A percentile compares a stretch with the other conserved stretches of the same genome.
phyloP scores from a whole-genome alignment of 2,888 invertebrate species.

The Drosophila neonasuta region DNA sequence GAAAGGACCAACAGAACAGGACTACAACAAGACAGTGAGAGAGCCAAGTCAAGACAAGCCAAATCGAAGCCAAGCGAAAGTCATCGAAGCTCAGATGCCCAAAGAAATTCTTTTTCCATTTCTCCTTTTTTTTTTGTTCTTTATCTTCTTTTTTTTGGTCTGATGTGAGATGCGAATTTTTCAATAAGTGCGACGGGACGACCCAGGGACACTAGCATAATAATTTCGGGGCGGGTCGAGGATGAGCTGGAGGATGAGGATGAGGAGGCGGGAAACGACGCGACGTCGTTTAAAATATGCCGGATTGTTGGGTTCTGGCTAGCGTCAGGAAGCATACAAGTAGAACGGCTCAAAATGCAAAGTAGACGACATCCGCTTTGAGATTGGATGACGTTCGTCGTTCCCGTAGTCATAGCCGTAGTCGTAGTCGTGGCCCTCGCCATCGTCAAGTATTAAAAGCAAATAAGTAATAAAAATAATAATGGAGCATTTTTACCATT shows the following conservation, averaged over 20 bases:
- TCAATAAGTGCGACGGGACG: slow-evolving; percentile 71
- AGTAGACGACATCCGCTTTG: slow-evolving; percentile 78
- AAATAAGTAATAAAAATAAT: slow-evolving; percentile 78
- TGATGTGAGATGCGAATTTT: slow-evolving; percentile 70
- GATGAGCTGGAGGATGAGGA: slow-evolving; percentile 7
- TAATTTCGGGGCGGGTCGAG: slow-evolving; percentile 53
- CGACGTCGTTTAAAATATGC: slow-evolving; percentile 75
- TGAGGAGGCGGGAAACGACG: slow-evolving; percentile 17
- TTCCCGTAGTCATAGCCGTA: slow-evolving; percentile 14
- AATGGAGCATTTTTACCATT: slow-evolving; percentile 78
- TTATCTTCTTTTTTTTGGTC: slow-evolving; percentile 17
- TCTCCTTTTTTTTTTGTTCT: slow-evolving; percentile 19
- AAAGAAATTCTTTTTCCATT: slow-evolving; percentile 42
- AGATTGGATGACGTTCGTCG: slow-evolving; percentile 74
- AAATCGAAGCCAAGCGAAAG: slow-evolving; percentile 59
- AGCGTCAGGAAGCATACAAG: slow-evolving; percentile 75
- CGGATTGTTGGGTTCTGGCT: slow-evolving; percentile 59
- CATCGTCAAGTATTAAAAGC: slow-evolving; percentile 77
- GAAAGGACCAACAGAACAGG: slow-evolving; percentile 24
- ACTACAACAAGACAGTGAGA: slow-evolving; percentile 20
- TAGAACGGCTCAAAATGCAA: slow-evolving; percentile 78
- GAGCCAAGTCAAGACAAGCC: slow-evolving; percentile 19
- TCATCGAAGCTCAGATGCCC: slow-evolving; percentile 62
- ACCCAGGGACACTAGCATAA: slow-evolving; percentile 60
- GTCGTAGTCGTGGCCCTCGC: slow-evolving; percentile 34